Evolutionary conservation across 1,140 invertebrate species (phyloP).

Genomic region (Drosophila bipectinata): DNA sequence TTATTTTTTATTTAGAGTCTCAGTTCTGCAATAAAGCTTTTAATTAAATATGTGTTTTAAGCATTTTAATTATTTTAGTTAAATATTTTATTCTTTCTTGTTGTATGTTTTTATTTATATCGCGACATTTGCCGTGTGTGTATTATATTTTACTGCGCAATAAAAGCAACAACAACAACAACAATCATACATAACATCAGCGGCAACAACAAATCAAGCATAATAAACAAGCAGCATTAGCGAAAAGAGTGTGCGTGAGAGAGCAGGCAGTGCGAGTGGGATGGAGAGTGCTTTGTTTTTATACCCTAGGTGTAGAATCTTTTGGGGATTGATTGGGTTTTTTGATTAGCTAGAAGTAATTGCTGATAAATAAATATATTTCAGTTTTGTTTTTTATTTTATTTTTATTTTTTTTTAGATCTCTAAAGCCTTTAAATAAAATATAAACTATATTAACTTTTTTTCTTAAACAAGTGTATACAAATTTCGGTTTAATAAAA

Average conservation of each 20-base stretch:
- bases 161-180: constrained; percentile 66
- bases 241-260: constrained; percentile 42
- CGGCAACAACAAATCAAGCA: constrained; percentile 68
- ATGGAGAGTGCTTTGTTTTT: constrained; percentile 5
- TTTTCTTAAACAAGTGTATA: neutral
- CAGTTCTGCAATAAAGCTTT: neutral
- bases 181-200: constrained; percentile 72
- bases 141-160: constrained; percentile 73
- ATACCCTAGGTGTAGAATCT: neutral
- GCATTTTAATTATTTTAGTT: constrained; percentile 62
- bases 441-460: neutral
- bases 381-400: neutral
- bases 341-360: neutral
- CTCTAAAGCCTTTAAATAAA: neutral
- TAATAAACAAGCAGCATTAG: constrained; percentile 72
- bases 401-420: neutral
- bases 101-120: constrained; percentile 53
- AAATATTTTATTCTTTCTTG: constrained; percentile 15
- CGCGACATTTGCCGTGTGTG: constrained; percentile 39
- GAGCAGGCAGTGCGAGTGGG: constrained; percentile 8
- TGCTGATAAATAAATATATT: neutral
- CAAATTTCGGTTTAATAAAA: neutral
- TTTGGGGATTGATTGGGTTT: no score
- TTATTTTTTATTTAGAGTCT: constrained; percentile 17
- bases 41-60: constrained; percentile 47